Percentiles rank a stretch among this genome's conserved stretches.
These are phyloP conservation scores for Sander lucioperca DNA, from an alignment of 2,113 vertebrate species.

Conservation along the genomic window DNA sequence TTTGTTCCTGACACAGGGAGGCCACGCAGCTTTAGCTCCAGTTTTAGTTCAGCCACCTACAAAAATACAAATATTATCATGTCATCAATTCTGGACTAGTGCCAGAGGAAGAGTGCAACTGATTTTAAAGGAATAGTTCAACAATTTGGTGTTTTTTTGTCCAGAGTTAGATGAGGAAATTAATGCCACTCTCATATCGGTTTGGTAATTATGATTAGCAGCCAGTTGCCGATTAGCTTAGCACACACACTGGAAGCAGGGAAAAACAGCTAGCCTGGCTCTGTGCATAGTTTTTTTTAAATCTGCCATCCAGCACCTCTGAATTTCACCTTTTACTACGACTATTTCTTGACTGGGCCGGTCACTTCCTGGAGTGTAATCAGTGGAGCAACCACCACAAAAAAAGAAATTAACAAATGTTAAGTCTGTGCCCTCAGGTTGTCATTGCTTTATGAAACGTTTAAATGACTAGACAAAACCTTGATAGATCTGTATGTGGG, in stretches of 20 bases:
- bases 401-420: not conserved
- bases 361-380: not conserved
- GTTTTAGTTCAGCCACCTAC: slow-evolving; percentile 97
- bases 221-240: not conserved
- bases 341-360: not conserved
- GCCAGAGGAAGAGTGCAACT: not conserved
- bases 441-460: not conserved
- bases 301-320: not conserved
- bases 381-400: not conserved
- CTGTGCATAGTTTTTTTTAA: not conserved
- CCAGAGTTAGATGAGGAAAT: no score
- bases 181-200: no score
- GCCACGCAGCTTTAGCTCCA: slow-evolving; percentile 95
- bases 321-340: not conserved
- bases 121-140: not conserved
- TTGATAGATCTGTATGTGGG: not conserved
- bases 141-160: not conserved
- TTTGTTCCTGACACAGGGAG: slow-evolving; percentile 98
- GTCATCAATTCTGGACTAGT: not conserved
- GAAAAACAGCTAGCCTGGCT: not conserved
- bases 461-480: not conserved
- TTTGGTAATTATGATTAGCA: no score
- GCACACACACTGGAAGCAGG: not conserved
- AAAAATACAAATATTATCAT: not conserved
- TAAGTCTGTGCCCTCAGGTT: not conserved